Conservation (phyloP, 1,140 invertebrate species). For the Apis laboriosa region DNA sequence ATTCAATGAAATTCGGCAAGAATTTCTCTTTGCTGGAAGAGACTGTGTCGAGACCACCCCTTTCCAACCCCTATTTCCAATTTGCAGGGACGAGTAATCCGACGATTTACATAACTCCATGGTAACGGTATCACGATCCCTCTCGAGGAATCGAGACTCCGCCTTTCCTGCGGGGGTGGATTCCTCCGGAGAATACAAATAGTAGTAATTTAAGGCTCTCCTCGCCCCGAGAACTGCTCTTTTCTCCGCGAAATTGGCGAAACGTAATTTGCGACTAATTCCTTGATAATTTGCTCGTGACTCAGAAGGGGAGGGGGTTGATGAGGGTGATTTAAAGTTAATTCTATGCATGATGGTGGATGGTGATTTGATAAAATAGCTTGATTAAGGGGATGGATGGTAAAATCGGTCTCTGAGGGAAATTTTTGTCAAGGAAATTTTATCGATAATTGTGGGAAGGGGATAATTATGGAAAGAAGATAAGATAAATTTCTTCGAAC, state of each 20-base stretch:
- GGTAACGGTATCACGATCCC: conserved; percentile 61
- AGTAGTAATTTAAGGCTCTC: conserved; percentile 32
- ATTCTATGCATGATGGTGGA: background rate
- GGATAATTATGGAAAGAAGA: background rate
- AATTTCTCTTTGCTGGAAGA: background rate
- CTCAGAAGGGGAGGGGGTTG: too few relatives aligned
- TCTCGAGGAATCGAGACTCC: conserved; percentile 51
- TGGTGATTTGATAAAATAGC: background rate
- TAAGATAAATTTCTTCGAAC: background rate
- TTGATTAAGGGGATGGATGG: background rate
- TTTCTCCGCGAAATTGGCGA: background rate
- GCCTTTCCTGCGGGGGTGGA: conserved; percentile 34
- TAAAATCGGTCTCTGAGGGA: too few relatives aligned
- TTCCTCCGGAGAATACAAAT: conserved; percentile 50
- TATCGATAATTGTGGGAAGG: background rate
- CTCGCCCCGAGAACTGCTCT: background rate
- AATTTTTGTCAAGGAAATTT: background rate
- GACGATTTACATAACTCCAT: conserved; percentile 66
- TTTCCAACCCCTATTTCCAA: conserved; percentile 54
- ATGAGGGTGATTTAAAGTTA: background rate
- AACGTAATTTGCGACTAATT: conserved; percentile 10
- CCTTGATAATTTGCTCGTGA: background rate
- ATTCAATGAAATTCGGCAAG: background rate
- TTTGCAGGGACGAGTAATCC: conserved; percentile 64
- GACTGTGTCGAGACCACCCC: background rate